Base-by-base conservation (phyloP, 2,113 vertebrate species). In the Aphyosemion australe region DNA sequence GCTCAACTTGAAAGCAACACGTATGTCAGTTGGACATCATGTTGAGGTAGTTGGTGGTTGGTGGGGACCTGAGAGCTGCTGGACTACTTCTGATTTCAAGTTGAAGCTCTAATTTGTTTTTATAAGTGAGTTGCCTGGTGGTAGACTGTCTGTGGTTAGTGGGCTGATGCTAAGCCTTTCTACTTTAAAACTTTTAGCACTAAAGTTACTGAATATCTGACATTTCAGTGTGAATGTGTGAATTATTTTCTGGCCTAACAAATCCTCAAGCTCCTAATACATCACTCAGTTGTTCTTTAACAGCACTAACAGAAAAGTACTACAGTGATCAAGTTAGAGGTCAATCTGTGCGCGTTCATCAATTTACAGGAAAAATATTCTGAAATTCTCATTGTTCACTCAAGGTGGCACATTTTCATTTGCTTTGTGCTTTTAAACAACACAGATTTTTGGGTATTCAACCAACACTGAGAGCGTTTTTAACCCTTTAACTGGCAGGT, bases 181-280 rank as follows among this genome's bases (percentile, higher is more conserved):
- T 48, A 62, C 13, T 58, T 62, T 62, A 13, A 46, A 79, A 73
- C 6, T 37, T 15, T 45, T 54, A 19, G 42, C 75, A 65, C 61
- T 76, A 80, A 84, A 69, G 60, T 32, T 46, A 65, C 53, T 76
- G 20, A 73, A 74, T 26, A 31, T 69, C 16, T 1, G 53, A 64
- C 21, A 66, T 65, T 51, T 54, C 60, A 62, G 45, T 54, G 1
- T 74, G 51, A 73, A 55, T 65, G 8, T 73, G 31, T 79, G 55
- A 0, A 31, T 61, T 66, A 65, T 62, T 73, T 87, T 87, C 84
- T 88, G 86, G 86, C 74, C 82, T 72, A 34, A 62, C 82, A 57
- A 11, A 75, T 77, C 74, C 61, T 81, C 58, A 39, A 18, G 15
- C 1, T 41, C 39, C 14, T 48, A 18, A 48, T 2, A n/a, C 6